These are phyloP conservation scores for Ephydatia muelleri DNA, from an alignment of 37 sponge, comb jelly and placozoan species.

Conservation along the genomic window DNA sequence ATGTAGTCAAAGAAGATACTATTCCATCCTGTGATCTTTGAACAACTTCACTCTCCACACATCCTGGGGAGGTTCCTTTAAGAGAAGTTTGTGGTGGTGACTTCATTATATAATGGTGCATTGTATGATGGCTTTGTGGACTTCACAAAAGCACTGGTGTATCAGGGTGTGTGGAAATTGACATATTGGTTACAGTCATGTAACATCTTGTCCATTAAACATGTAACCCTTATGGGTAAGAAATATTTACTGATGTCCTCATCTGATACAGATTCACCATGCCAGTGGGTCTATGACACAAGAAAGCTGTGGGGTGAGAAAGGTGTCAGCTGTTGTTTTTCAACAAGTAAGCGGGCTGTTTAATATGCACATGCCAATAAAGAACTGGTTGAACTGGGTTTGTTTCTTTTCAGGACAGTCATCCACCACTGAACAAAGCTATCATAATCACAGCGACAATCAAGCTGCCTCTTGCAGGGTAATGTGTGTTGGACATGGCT, in stretches of 20 bases:
- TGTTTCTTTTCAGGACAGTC: too few species aligned
- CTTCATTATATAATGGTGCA: not conserved
- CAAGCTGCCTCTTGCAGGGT: too few species aligned
- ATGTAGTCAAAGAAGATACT: too few species aligned
- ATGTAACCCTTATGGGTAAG: not conserved
- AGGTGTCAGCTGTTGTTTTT: not conserved
- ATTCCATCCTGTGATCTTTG: too few species aligned
- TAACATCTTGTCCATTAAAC: not conserved
- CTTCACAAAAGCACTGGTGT: not conserved
- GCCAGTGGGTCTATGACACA: not conserved
- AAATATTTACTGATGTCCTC: not conserved
- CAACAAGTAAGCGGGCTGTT: too few species aligned
- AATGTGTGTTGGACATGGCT: too few species aligned
- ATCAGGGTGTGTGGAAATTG: too few species aligned
- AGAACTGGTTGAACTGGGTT: too few species aligned
- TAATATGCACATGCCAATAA: too few species aligned
- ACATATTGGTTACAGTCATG: not conserved
- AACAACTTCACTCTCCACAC: not conserved
- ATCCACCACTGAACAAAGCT: too few species aligned
- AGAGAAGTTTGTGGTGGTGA: not conserved
- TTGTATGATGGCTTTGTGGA: not conserved
- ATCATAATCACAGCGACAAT: too few species aligned
- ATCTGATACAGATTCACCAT: not conserved
- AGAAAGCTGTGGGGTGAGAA: not conserved
- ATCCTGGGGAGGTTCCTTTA: not conserved